A percentile compares a stretch with the other conserved stretches of the same genome.
Evolutionary conservation across 2,113 vertebrate genomes (phyloP).

Genomic region (Rhineura floridana): DNA sequence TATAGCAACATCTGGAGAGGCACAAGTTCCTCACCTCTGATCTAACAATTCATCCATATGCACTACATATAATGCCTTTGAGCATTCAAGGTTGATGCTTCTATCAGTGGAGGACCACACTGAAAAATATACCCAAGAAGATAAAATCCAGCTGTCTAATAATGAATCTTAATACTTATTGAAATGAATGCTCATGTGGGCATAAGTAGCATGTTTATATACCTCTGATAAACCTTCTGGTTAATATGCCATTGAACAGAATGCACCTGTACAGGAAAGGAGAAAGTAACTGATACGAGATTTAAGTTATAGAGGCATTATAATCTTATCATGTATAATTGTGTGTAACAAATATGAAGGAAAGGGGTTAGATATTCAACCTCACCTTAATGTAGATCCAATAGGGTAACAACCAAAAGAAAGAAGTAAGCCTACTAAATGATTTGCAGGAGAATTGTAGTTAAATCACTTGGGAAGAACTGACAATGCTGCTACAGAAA

Average conservation of each 20-base stretch:
- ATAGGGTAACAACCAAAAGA: not conserved
- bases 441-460: not conserved
- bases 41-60: not conserved
- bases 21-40: too few species aligned
- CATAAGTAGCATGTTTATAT: not conserved
- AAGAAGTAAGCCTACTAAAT: not conserved
- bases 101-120: conserved; percentile 43
- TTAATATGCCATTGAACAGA: not conserved
- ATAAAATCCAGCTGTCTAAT: not conserved
- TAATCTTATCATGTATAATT: not conserved
- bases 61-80: conserved; percentile 27
- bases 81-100: conserved; percentile 29
- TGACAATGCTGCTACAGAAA: too few species aligned
- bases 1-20: too few species aligned
- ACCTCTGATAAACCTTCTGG: not conserved
- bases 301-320: not conserved
- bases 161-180: not conserved
- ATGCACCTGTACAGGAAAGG: not conserved
- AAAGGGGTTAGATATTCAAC: not conserved
- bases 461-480: too few species aligned
- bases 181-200: not conserved
- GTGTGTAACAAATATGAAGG: conserved; percentile 22
- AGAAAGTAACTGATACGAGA: not conserved
- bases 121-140: not conserved
- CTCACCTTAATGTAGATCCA: not conserved